Percentiles rank a stretch among this genome's conserved stretches.
Evolutionary conservation across 2,797 vertebrate genomes (phyloP).

Genomic region (Silurus aristotelis): DNA sequence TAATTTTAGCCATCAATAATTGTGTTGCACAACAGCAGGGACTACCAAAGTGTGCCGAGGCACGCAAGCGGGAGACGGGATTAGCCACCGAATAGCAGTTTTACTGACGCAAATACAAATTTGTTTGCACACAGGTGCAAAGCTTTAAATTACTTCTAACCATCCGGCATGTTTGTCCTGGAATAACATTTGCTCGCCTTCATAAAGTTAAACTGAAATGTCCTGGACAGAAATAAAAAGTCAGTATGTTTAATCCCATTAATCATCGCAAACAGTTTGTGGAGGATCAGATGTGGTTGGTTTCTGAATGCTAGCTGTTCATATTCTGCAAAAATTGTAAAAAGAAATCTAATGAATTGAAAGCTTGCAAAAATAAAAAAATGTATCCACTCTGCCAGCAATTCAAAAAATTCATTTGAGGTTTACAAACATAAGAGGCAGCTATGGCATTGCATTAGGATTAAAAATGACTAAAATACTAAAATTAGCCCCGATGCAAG

Average conservation of each 20-base stretch:
- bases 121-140: slow-evolving; percentile 12
- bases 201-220: slow-evolving; percentile 6
- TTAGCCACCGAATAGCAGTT: background rate
- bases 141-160: slow-evolving; percentile 8
- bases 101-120: background rate
- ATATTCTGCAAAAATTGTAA: background rate
- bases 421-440: background rate
- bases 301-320: background rate
- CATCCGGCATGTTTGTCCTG: slow-evolving; percentile 27
- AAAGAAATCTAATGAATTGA: background rate
- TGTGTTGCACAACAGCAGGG: slow-evolving; percentile 71
- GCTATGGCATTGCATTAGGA: background rate
- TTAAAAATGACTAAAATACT: background rate
- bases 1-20: slow-evolving; percentile 72
- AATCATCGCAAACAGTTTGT: background rate
- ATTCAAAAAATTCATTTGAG: background rate
- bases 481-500: background rate
- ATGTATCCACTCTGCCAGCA: background rate
- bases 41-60: slow-evolving; percentile 70
- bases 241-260: slow-evolving; percentile 20
- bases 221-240: slow-evolving; percentile 4
- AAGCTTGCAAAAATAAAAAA: background rate
- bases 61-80: slow-evolving; percentile 55
- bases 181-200: slow-evolving; percentile 2
- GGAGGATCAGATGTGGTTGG: background rate